A percentile compares a stretch with the other conserved stretches of the same genome.
phyloP scores from a whole-genome alignment of 2,797 vertebrate species.

The Cercopithecus neglectus region DNA sequence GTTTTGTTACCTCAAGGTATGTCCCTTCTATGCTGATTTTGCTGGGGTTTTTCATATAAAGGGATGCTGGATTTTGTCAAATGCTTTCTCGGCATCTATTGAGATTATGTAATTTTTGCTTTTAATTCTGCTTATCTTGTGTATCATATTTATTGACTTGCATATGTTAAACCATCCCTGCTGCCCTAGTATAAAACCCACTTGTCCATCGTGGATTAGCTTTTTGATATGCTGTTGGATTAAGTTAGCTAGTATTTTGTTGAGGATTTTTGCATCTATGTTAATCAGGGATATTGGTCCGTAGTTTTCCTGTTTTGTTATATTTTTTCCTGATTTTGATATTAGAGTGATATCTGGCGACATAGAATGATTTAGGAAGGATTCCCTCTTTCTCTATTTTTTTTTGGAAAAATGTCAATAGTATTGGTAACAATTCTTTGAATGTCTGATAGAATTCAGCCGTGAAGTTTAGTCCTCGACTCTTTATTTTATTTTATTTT shows the following conservation, averaged over 20 bases:
- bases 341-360: neutral
- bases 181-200: neutral
- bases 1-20: neutral
- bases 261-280: neutral
- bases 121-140: neutral
- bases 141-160: neutral
- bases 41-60: neutral
- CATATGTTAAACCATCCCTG: neutral
- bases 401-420: neutral
- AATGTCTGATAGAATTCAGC: neutral
- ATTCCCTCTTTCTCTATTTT: neutral
- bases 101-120: neutral
- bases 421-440: neutral
- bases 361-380: neutral
- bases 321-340: neutral
- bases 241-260: neutral
- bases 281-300: neutral
- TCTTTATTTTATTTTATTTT: neutral
- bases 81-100: neutral
- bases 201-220: neutral
- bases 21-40: neutral
- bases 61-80: neutral
- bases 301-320: neutral
- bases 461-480: neutral
- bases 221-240: neutral